Evolutionary conservation across 2,113 vertebrate species (phyloP).

Genomic region (Antigone vipio): DNA sequence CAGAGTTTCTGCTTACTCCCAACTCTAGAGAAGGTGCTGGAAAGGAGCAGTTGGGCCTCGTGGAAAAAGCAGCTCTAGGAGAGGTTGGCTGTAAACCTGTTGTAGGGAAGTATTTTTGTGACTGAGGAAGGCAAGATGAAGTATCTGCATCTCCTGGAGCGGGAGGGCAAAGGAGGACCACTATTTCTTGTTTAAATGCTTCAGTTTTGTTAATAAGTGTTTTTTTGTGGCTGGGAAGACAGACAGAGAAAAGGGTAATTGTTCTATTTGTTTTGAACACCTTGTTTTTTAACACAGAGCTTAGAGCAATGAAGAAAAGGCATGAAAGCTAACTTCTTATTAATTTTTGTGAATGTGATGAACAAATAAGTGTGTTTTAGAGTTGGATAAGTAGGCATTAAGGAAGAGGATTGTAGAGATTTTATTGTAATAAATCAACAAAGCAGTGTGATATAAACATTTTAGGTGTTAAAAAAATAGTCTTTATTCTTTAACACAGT

Average conservation of each 20-base stretch:
- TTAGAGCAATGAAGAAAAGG: background rate
- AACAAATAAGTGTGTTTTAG: background rate
- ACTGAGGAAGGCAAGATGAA: background rate
- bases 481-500: background rate
- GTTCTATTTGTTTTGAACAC: background rate
- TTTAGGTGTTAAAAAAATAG: background rate
- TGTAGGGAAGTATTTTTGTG: background rate
- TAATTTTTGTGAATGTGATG: background rate
- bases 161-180: background rate
- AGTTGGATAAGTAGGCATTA: background rate
- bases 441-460: background rate
- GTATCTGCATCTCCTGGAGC: background rate
- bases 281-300: background rate
- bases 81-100: fast-evolving
- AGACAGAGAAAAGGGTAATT: background rate
- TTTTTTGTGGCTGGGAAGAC: background rate
- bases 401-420: background rate
- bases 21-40: background rate
- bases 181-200: background rate
- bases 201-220: background rate
- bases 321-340: background rate
- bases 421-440: background rate
- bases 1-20: background rate
- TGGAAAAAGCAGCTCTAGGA: background rate
- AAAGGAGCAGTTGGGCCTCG: background rate